Evolutionary conservation across 1,140 invertebrate genomes (phyloP).

Genomic region (Aphis gossypii): DNA sequence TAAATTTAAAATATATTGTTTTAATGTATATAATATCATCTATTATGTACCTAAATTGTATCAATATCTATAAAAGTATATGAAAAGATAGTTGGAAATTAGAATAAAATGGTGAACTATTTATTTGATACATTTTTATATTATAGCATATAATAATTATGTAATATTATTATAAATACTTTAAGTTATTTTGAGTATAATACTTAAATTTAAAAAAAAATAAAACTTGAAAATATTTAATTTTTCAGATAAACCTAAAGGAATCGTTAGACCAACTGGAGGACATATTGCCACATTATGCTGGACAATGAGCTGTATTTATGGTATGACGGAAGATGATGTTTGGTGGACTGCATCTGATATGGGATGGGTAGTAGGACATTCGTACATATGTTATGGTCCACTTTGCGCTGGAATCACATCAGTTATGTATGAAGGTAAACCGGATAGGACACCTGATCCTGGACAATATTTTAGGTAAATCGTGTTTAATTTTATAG

Average conservation of each 20-base stretch:
- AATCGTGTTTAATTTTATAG: neutral
- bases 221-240: neutral
- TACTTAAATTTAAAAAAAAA: neutral
- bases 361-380: constrained; percentile 92
- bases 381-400: constrained; percentile 92
- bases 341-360: constrained; percentile 94
- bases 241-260: constrained; percentile 77
- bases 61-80: neutral
- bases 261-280: constrained; percentile 83
- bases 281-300: constrained; percentile 84
- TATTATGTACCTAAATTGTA: neutral
- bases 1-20: neutral
- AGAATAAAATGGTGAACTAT: neutral
- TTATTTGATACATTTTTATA: neutral
- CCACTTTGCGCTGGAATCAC: constrained; percentile 83
- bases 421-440: constrained; percentile 92
- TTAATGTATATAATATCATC: neutral
- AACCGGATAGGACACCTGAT: constrained; percentile 91
- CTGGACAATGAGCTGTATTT: constrained; percentile 85
- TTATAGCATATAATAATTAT: neutral
- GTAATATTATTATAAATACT: neutral
- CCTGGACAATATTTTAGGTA: constrained; percentile 87
- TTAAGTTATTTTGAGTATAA: neutral
- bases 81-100: neutral
- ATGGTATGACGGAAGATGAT: constrained; percentile 80